Evolutionary conservation across 2,888 invertebrate genomes (phyloP).

Genomic region (Clostera curtula): DNA sequence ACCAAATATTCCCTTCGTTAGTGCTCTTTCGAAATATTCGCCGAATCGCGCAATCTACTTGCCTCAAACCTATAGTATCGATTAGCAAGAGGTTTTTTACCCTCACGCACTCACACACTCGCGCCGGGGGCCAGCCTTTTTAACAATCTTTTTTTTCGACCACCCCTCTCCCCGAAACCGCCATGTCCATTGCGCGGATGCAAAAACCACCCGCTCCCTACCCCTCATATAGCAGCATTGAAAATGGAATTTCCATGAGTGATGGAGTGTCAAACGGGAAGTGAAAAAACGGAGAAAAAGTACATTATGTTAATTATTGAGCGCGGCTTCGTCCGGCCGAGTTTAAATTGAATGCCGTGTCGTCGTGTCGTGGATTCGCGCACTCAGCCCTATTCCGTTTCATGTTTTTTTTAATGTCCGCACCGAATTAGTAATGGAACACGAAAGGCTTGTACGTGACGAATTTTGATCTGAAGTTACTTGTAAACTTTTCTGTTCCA

Average conservation of each 20-base stretch:
- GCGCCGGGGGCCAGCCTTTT: conserved; percentile 67
- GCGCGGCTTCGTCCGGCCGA: conserved; percentile 60
- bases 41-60: conserved; percentile 64
- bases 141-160: conserved; percentile 74
- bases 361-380: conserved; percentile 37
- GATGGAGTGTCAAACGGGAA: conserved; percentile 75
- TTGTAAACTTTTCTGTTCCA: conserved; percentile 16
- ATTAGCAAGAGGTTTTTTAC: conserved; percentile 71
- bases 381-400: conserved; percentile 37
- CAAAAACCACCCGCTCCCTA: conserved; percentile 68
- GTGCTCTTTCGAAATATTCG: conserved; percentile 48
- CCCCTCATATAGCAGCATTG: conserved; percentile 68
- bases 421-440: conserved; percentile 25
- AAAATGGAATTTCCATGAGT: conserved; percentile 76
- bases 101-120: conserved; percentile 70
- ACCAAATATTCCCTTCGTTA: conserved; percentile 68
- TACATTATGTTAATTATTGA: conserved; percentile 74
- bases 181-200: conserved; percentile 72
- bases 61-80: conserved; percentile 74
- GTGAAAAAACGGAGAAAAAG: conserved; percentile 72
- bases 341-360: conserved; percentile 74
- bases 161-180: conserved; percentile 65
- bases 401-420: conserved; percentile 29
- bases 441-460: conserved; percentile 20
- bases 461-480: conserved; percentile 21